Percentiles rank a stretch among this genome's conserved stretches.
These are phyloP conservation scores for Syngnathoides biaculeatus DNA, from an alignment of 2,113 vertebrate species.

Conservation along the genomic window DNA sequence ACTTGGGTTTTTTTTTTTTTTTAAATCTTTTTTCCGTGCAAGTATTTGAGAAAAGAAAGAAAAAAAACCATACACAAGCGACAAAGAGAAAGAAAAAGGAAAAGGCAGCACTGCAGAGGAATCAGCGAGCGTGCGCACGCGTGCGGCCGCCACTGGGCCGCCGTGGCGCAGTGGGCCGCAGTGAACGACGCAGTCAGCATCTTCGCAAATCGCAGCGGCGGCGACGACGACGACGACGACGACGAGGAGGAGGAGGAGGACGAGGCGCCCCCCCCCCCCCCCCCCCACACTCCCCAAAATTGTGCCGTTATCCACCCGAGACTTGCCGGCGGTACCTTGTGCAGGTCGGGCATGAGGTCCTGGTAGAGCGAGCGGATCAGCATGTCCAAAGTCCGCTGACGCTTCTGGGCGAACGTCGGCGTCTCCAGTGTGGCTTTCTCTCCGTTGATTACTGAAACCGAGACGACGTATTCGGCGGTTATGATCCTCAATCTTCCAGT, in stretches of 20 bases:
- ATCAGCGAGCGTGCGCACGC: conserved; percentile 28
- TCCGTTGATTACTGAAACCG: conserved; percentile 90
- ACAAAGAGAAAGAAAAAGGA: conserved; percentile 37
- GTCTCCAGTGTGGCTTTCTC: conserved; percentile 99
- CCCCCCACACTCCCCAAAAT: background rate
- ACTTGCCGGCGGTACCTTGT: conserved; percentile 80
- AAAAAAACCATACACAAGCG: conserved; percentile 13
- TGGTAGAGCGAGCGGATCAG: conserved; percentile 95
- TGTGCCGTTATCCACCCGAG: background rate
- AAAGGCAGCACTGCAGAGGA: conserved; percentile 64
- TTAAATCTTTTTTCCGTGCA: no score
- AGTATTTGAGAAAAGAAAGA: background rate
- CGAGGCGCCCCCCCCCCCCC: background rate
- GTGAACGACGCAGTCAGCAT: conserved; percentile 40
- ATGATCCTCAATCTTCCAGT: background rate
- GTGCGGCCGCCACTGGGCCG: conserved; percentile 14
- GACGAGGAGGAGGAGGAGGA: background rate
- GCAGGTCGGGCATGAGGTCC: conserved; percentile 92
- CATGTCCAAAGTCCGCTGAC: conserved; percentile 96
- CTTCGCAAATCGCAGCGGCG: conserved; percentile 12
- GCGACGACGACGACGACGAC: conserved; percentile 12
- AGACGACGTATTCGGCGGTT: background rate
- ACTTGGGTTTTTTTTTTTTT: no score
- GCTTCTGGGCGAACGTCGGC: conserved; percentile 96
- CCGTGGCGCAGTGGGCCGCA: conserved; percentile 54